A percentile compares a stretch with the other conserved stretches of the same genome.
Conservation (phyloP, 1,140 invertebrate genomes). For the Calycopis cecrops region DNA sequence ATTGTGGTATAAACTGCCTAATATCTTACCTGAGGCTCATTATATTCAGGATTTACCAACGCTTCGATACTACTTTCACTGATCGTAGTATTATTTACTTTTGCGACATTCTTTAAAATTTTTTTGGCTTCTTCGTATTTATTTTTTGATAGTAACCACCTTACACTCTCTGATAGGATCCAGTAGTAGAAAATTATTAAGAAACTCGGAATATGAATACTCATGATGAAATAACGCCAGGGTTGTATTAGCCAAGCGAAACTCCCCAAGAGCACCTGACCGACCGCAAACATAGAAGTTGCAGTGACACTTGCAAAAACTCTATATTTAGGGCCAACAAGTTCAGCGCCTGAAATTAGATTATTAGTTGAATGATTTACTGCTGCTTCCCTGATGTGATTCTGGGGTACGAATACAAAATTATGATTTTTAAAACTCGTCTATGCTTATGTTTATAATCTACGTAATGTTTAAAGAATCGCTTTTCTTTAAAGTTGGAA, state of each 20-base stretch:
- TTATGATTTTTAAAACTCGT: too few relatives aligned
- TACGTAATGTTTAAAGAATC: too few relatives aligned
- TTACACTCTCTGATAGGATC: constrained; percentile 78
- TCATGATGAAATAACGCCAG: constrained; percentile 81
- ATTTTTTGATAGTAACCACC: constrained; percentile 85
- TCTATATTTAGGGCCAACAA: constrained; percentile 82
- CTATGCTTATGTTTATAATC: too few relatives aligned
- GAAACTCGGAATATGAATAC: constrained; percentile 80
- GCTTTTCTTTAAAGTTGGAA: too few relatives aligned
- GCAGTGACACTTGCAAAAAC: constrained; percentile 82
- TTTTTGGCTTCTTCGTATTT: constrained; percentile 78
- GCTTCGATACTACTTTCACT: constrained; percentile 75
- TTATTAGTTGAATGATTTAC: too few relatives aligned
- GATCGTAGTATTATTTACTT: constrained; percentile 78
- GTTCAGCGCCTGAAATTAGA: constrained; percentile 83
- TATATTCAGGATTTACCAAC: constrained; percentile 29
- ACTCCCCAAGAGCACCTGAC: constrained; percentile 80
- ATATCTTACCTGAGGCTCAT: not conserved
- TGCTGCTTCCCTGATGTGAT: too few relatives aligned
- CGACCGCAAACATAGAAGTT: constrained; percentile 82
- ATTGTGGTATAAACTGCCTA: too few relatives aligned
- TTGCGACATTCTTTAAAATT: constrained; percentile 78
- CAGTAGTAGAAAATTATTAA: constrained; percentile 78
- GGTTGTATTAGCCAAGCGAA: constrained; percentile 80
- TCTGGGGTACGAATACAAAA: too few relatives aligned